phyloP scores from a whole-genome alignment of 2,113 vertebrate species.

The Carassius auratus region DNA sequence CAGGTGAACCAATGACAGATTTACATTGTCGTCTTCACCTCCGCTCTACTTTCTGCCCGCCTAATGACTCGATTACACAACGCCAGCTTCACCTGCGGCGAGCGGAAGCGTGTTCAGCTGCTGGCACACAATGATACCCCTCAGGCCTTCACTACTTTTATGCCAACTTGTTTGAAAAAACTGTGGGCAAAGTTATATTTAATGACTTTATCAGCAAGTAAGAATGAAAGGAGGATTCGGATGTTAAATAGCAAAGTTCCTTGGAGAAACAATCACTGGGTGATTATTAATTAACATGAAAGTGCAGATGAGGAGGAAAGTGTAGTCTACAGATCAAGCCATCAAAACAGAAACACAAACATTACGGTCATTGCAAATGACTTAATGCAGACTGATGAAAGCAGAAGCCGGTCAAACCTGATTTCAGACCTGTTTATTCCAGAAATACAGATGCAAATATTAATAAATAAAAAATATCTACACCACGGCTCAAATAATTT shows the following conservation, averaged over 20 bases:
- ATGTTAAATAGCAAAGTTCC: background rate
- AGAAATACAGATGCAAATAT: background rate
- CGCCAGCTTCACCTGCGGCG: background rate
- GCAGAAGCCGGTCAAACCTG: background rate
- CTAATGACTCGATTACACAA: conserved; percentile 67
- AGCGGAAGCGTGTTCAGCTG: background rate
- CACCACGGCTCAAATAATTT: background rate
- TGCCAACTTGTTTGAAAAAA: conserved; percentile 6
- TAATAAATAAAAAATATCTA: background rate
- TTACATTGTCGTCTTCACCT: conserved; percentile 66
- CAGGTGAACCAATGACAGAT: conserved; percentile 62
- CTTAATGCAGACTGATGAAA: background rate
- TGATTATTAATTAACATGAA: background rate
- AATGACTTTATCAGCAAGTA: conserved; percentile 18
- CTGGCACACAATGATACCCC: background rate
- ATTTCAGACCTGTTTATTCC: background rate
- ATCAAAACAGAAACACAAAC: background rate
- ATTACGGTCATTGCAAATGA: background rate
- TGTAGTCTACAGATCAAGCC: background rate
- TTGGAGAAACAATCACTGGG: background rate
- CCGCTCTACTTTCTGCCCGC: conserved; percentile 59
- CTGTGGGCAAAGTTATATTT: background rate
- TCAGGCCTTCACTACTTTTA: background rate
- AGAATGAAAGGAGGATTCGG: background rate
- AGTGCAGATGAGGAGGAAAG: background rate